Evolutionary conservation across 1,140 invertebrate genomes (phyloP), one percentile per base, ranked within the genome.

Genomic region (Xylocopa sonorina): DNA sequence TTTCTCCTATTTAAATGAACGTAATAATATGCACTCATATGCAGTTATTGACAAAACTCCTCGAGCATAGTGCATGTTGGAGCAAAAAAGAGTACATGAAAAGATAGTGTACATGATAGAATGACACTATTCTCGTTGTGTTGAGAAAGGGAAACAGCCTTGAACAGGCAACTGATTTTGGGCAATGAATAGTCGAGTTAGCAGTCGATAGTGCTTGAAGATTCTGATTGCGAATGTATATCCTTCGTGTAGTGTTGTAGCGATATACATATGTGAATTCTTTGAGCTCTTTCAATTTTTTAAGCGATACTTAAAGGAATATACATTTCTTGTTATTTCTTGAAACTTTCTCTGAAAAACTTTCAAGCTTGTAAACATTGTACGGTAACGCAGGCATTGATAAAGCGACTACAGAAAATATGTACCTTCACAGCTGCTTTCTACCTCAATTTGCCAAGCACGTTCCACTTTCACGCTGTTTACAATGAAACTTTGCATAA

Each of bases 111-210:
- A n/a, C n/a, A 38, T 4, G 38, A 38, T 4, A 38, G 38, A 38
- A 38, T 38, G 51, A 10, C 51, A 24, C 12, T 53, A 27, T 0
- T 24, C 1, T 38, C 38, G 3, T 58, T n/a, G 0, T 12, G 9
- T 2, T 21, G 3, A n/a, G 0, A 0, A 21, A 6, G n/a, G 12
- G 16, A 10, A 38, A 0, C 0, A 21, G 29, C 12, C 10, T 38
- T 1, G 5, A 24, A 14, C 12, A 6, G 7, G 1, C 7, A 3
- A 63, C 27, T 43, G 62, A 63, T 43, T 27, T 62, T 24, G 10
- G 21, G 3, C n/a, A 7, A 38, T 3, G 12, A 34, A n/a, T 34
- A 2, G 18, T 10, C 2, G 29, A 58, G 32, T 34, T 14, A 14
- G 1, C 4, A 18, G 34, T 63, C 0, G 14, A 57, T 16, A 6